Percentiles rank a stretch among this genome's conserved stretches.
Conservation (phyloP, 2,113 vertebrate species). For the Zootoca vivipara region DNA sequence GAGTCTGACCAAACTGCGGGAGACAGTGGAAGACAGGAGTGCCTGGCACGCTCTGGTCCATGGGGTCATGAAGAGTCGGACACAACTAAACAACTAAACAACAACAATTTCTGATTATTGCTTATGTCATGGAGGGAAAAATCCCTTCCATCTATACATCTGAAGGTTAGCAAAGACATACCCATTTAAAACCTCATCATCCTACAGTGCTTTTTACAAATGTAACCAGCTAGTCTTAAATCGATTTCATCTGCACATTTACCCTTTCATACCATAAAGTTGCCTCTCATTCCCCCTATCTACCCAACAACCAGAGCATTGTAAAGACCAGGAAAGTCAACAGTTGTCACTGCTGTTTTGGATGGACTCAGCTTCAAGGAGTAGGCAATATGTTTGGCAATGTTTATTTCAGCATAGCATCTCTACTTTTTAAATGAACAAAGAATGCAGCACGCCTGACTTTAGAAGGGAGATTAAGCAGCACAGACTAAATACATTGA, state of each 20-base stretch:
- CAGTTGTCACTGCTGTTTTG: not conserved
- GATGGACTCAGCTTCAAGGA: not conserved
- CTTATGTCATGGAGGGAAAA: not conserved
- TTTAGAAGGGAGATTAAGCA: constrained; percentile 1
- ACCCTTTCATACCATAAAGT: not conserved
- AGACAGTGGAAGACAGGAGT: too few species aligned
- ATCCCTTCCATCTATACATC: not conserved
- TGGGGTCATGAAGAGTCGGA: too few species aligned
- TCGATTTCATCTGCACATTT: not conserved
- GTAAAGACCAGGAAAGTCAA: not conserved
- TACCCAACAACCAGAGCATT: not conserved
- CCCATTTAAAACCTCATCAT: not conserved
- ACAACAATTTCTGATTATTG: not conserved
- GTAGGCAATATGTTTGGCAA: not conserved
- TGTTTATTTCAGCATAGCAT: not conserved
- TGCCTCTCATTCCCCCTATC: too few species aligned
- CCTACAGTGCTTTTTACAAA: not conserved
- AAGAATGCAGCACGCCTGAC: not conserved
- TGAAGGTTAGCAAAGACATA: not conserved
- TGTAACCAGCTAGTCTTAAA: not conserved
- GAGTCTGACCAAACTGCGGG: too few species aligned
- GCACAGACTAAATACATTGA: not conserved
- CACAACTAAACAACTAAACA: too few species aligned
- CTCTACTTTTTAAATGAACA: not conserved
- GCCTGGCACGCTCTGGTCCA: too few species aligned